Conservation (phyloP, 2,113 vertebrate species). For the Spea multiplicata region DNA sequence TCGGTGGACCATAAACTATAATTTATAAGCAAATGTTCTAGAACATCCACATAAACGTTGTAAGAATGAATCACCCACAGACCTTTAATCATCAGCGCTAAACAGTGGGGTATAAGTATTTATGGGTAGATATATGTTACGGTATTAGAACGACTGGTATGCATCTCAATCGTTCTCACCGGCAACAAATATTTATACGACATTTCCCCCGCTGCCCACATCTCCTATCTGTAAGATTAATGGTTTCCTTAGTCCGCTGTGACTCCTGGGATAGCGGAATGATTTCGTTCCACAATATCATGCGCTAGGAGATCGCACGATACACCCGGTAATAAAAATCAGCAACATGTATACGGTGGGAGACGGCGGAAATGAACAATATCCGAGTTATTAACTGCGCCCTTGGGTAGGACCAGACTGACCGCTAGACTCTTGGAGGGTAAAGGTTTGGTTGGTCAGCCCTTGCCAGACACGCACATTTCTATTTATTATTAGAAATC, state of each 20-base stretch:
- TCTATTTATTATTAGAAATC: no score
- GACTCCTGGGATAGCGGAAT: neutral
- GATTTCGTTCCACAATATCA: neutral
- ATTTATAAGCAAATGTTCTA: no score
- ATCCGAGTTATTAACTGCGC: neutral
- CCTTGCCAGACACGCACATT: neutral
- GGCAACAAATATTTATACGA: neutral
- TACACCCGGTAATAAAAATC: neutral
- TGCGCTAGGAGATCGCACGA: neutral
- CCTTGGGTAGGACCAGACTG: neutral
- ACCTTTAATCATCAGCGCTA: no score
- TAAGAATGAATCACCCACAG: no score
- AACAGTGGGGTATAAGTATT: no score
- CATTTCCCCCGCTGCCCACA: neutral
- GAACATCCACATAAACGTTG: no score
- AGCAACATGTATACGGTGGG: neutral
- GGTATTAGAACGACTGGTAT: no score
- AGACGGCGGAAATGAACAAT: neutral
- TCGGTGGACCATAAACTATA: no score
- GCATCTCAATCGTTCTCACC: no score
- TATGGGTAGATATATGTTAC: no score
- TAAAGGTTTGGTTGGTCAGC: neutral
- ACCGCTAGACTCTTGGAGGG: neutral
- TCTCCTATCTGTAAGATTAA: neutral
- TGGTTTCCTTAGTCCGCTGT: neutral